A percentile compares a stretch with the other conserved stretches of the same genome.
These are phyloP conservation scores for Sphyrna mokarran DNA, from an alignment of 2,113 vertebrate species.

Conservation along the genomic window DNA sequence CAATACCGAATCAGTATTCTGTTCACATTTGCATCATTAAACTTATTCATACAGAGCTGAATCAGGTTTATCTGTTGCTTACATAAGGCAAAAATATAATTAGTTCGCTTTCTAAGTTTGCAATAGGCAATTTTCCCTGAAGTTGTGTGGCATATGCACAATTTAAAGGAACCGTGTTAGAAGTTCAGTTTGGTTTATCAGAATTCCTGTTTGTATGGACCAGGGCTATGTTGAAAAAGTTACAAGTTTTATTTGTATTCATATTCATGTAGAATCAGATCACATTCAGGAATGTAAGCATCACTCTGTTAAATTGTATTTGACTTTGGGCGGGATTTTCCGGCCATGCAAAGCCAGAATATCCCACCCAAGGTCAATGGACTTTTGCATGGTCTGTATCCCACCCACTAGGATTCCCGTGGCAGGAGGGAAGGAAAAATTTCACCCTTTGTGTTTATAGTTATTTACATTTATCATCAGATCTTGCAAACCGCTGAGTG, in stretches of 20 bases:
- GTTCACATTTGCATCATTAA: conserved; percentile 15
- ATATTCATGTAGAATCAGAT: neutral
- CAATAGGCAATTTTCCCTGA: neutral
- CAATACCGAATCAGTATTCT: conserved; percentile 30
- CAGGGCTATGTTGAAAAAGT: neutral
- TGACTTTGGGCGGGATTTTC: too few species aligned
- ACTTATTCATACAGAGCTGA: conserved; percentile 33
- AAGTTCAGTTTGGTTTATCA: neutral
- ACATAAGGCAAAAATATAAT: conserved; percentile 35
- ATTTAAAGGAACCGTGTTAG: neutral
- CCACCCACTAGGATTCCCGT: too few species aligned
- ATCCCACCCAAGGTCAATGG: too few species aligned
- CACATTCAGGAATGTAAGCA: neutral
- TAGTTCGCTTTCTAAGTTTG: conserved; percentile 1
- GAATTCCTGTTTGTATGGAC: neutral
- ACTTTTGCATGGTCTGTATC: too few species aligned
- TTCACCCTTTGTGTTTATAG: too few species aligned
- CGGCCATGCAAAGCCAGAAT: too few species aligned
- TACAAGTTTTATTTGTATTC: neutral
- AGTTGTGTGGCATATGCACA: neutral
- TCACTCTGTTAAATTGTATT: neutral
- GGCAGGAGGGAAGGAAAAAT: too few species aligned
- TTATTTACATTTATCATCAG: neutral
- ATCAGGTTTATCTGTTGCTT: conserved; percentile 35
- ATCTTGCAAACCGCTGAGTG: neutral